A percentile compares a stretch with the other conserved stretches of the same genome.
Conservation (phyloP, 2,888 invertebrate species). For the Melanostoma mellinum region DNA sequence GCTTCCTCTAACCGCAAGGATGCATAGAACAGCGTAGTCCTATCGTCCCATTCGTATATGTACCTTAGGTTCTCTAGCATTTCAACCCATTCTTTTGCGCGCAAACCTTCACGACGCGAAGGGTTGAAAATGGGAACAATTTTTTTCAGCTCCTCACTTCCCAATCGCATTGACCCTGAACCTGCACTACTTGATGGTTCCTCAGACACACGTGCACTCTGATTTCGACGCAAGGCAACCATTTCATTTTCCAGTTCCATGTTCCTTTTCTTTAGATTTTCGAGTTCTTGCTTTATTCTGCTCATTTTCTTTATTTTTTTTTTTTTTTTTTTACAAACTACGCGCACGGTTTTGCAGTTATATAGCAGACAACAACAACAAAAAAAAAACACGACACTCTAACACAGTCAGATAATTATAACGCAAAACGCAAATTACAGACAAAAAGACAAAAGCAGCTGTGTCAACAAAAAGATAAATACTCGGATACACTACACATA, state of each 20-base stretch:
- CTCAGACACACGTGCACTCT: background rate
- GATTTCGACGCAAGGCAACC: background rate
- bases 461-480: too few species aligned
- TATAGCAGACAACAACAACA: too few species aligned
- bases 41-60: slow-evolving; percentile 18
- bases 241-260: slow-evolving; percentile 5
- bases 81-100: slow-evolving; percentile 11
- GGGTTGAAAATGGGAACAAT: slow-evolving; percentile 20
- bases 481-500: too few species aligned
- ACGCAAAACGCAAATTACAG: too few species aligned
- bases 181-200: background rate
- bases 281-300: background rate
- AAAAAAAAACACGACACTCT: too few species aligned
- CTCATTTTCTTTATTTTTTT: background rate
- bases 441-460: too few species aligned
- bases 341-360: too few species aligned
- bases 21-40: slow-evolving; percentile 7
- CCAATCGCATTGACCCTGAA: background rate
- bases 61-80: slow-evolving; percentile 5
- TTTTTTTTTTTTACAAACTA: background rate
- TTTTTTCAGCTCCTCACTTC: slow-evolving; percentile 18
- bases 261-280: background rate
- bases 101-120: background rate
- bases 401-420: too few species aligned
- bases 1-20: slow-evolving; percentile 12